Base-by-base conservation (phyloP, 2,888 invertebrate species). In the Crocallis elinguaria region DNA sequence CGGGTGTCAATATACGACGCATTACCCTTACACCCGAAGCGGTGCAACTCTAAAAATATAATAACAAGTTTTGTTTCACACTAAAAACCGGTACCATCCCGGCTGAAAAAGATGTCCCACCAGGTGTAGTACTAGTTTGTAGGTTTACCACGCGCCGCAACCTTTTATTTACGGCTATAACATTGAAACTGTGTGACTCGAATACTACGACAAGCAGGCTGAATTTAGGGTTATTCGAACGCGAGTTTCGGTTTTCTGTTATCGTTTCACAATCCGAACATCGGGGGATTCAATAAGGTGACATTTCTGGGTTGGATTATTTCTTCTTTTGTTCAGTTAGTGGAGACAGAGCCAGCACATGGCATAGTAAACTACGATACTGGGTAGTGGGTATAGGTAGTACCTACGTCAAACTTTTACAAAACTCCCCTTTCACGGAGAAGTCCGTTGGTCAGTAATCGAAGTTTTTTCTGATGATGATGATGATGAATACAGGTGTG, bases 151-250 rank as follows among this genome's bases (percentile, higher is more conserved):
- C 45, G 45, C 25, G 17, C 11, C 17, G 5, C 29, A 21, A 12
- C 36, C 37, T 46, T 52, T 42, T 45, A 46, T 52, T 46, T 52
- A 42, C 32, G 36, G 30, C 30, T 14, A 19, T 33, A 42, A 42
- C 42, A 49, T 49, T 49, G 21, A 23, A 43, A 12, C 16, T 14
- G 25, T 49, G 49, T 36, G 49, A 19, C 43, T 23, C 1, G 43
- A 42, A 37, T 37, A 37, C 21, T 42, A 3, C 9, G 9, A 11
- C 11, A 35, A 17, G 5, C 5, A n/a, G 35, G 11, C 4, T 16
- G 5, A 19, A 35, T 35, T 35, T 35, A 1, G 7, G 35, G n/a
- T 11, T 11, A 11, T 35, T 32, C 32, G 32, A 14, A 32, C 0
- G 14, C 32, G 11, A 1, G 19, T 2, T 19, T 6, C 5, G 11